A percentile compares a stretch with the other conserved stretches of the same genome.
These are phyloP conservation scores for Limnothrissa miodon DNA, from an alignment of 2,113 vertebrate genomes.

Conservation along the genomic window DNA sequence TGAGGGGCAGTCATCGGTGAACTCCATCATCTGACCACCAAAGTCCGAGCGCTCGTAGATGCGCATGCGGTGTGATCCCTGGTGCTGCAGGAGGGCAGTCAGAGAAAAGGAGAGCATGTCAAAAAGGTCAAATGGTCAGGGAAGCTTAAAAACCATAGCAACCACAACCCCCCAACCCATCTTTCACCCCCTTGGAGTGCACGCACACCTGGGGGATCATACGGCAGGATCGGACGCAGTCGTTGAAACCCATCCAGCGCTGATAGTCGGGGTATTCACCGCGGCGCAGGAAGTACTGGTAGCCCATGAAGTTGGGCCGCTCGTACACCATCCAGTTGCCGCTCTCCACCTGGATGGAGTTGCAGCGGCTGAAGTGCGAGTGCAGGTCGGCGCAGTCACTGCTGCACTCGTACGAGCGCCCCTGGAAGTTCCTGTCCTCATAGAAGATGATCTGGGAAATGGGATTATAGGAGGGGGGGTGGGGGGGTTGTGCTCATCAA, in stretches of 20 bases:
- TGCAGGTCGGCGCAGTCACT: slow-evolving; percentile 61
- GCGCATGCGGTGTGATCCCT: not conserved
- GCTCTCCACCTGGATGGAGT: slow-evolving; percentile 60
- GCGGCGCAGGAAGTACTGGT: slow-evolving; percentile 64
- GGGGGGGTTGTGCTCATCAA: not conserved
- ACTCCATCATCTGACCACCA: not conserved
- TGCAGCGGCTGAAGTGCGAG: slow-evolving; percentile 59
- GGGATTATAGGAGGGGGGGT: not conserved
- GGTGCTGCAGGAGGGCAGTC: not conserved
- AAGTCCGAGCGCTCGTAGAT: not conserved
- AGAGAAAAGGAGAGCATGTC: not conserved
- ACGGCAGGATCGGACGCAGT: slow-evolving; percentile 63
- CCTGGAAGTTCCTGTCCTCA: slow-evolving; percentile 56
- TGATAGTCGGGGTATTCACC: slow-evolving; percentile 68
- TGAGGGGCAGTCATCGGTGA: not conserved
- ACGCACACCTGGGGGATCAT: slow-evolving; percentile 50
- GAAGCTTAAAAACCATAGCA: not conserved
- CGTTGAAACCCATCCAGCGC: slow-evolving; percentile 53
- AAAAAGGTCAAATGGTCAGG: not conserved
- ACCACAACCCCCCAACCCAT: too few relatives aligned
- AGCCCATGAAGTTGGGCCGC: slow-evolving; percentile 57
- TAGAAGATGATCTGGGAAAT: slow-evolving; percentile 58
- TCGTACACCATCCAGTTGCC: slow-evolving; percentile 69
- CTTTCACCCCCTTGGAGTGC: not conserved
- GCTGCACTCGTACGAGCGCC: slow-evolving; percentile 57